Evolutionary conservation across 2,113 vertebrate species (phyloP).

Genomic region (Hippocampus barbouri): DNA sequence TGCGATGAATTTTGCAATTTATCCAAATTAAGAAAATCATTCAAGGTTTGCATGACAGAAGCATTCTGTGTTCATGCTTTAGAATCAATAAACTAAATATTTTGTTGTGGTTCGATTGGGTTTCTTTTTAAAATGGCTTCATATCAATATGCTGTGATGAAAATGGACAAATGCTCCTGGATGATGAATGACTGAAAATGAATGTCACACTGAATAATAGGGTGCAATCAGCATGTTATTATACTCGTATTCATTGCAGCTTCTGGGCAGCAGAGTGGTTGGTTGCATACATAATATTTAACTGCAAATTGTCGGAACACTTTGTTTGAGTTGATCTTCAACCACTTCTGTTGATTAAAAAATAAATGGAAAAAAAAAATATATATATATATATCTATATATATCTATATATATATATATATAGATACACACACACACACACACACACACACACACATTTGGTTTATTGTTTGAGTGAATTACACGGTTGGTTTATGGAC

Average conservation of each 20-base stretch:
- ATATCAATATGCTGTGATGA: slow-evolving; percentile 15
- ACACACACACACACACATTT: too few species aligned
- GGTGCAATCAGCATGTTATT: not conserved
- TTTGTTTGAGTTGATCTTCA: not conserved
- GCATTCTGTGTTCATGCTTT: slow-evolving; percentile 36
- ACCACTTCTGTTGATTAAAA: too few species aligned
- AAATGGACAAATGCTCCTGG: slow-evolving; percentile 20
- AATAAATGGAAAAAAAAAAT: too few species aligned
- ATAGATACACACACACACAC: too few species aligned
- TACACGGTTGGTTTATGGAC: too few species aligned
- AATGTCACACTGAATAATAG: slow-evolving; percentile 8
- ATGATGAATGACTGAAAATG: not conserved
- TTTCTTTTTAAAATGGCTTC: slow-evolving; percentile 10
- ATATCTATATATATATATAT: too few species aligned
- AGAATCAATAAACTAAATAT: slow-evolving; percentile 20
- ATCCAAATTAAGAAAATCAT: slow-evolving; percentile 47
- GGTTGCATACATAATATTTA: not conserved
- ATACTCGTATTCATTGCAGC: not conserved
- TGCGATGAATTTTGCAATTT: slow-evolving; percentile 36
- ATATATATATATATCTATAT: too few species aligned
- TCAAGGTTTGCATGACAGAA: slow-evolving; percentile 44
- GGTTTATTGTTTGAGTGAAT: too few species aligned
- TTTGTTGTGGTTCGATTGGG: slow-evolving; percentile 17
- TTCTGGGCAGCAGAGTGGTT: not conserved
- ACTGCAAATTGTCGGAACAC: not conserved